Base-by-base conservation (phyloP, 2,113 vertebrate species). In the Quiscalus mexicanus region DNA sequence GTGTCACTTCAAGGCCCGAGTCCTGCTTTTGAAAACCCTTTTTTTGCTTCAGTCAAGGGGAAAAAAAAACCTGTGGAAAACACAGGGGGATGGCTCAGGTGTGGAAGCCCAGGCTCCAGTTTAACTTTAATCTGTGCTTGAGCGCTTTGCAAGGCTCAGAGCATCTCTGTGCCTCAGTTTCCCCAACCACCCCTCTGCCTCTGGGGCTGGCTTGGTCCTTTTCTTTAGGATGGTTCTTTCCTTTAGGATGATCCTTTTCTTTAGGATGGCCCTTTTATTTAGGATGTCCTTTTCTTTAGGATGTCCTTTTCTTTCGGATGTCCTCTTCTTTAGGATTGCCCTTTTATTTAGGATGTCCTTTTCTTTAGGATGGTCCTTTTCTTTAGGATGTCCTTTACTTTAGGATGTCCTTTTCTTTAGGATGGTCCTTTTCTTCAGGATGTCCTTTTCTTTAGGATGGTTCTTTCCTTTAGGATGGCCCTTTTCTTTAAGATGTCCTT, bases 21-120 rank as follows among this genome's bases (percentile, higher is more conserved):
- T 35, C 25, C 39, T 28, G 25, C 68, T 89, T 83, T 19, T 68
- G 12, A 74, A 78, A 93, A 52, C 1, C 7, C 6, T 56, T 39
- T 56, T 56, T 63, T 49, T 2, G 6, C 49, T 93, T 47, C 88
- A 71, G 33, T 41, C 53, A n/a, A 39, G n/a, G 63, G 59, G 13
- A 4, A 3, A 21, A 37, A 64, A 56, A 27, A 9, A 4, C 7
- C 12, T 9, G 15, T 16, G 22, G 68, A 60, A 86, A 79, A 30
- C 44, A 33, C 7, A 1, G 27, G 6, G 18, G 31, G 25, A 44
- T 0, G 27, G 53, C 23, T 59, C 4, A 1, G 55, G 47, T 49
- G 60, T 2, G 2, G 39, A 73, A 28, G 6, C 7, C 5, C 44
- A 1, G 49, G 63, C 23, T 65, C 16, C 41, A 35, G 49, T 27